These are phyloP conservation scores for Heterodera carotae DNA, from an alignment of 1,140 invertebrate genomes.

Conservation along the genomic window DNA sequence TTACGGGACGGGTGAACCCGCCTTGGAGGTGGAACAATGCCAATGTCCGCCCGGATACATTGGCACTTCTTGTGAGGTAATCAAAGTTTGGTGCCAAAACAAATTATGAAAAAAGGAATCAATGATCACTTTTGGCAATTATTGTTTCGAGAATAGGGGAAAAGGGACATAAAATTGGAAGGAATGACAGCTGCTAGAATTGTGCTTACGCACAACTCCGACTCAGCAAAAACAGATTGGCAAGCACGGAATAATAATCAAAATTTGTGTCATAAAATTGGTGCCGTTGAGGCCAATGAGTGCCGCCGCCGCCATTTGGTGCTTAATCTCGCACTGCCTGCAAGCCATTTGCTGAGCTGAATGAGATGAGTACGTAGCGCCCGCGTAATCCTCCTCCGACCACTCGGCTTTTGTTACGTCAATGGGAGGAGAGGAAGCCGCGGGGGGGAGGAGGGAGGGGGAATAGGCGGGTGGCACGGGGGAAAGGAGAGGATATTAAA, in stretches of 20 bases:
- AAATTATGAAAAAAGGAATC: neutral
- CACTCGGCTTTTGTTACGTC: neutral
- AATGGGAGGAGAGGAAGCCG: neutral
- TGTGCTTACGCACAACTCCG: too few species aligned
- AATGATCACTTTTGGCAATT: too few species aligned
- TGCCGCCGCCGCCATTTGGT: too few species aligned
- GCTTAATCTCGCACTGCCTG: too few species aligned
- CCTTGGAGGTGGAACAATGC: slow-evolving; percentile 83
- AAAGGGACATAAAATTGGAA: neutral
- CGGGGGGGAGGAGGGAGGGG: too few species aligned
- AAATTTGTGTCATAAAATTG: neutral
- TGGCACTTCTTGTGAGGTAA: slow-evolving; percentile 79
- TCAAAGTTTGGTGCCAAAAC: neutral
- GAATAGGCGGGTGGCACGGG: neutral
- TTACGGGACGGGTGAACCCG: slow-evolving; percentile 73
- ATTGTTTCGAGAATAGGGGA: neutral
- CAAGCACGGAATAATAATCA: too few species aligned
- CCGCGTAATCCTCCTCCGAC: neutral
- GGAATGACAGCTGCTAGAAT: too few species aligned
- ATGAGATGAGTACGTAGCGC: too few species aligned
- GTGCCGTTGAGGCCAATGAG: neutral
- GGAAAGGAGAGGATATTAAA: neutral
- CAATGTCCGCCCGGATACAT: slow-evolving; percentile 78
- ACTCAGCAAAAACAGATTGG: too few species aligned
- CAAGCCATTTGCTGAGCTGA: too few species aligned